Conservation (phyloP, 2,888 invertebrate species). For the Linnaemya vulpina region DNA sequence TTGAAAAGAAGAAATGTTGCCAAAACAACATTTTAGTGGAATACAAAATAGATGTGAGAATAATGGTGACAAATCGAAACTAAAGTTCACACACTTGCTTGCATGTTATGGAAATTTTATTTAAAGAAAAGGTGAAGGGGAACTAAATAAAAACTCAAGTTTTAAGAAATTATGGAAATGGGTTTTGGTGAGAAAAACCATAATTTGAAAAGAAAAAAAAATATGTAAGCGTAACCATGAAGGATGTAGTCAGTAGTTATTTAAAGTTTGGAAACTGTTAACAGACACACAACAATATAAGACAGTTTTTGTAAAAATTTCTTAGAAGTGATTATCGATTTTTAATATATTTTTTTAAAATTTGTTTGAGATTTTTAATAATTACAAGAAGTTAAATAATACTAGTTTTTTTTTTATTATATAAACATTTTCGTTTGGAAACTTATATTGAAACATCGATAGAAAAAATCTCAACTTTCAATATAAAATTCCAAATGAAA, state of each 20-base stretch:
- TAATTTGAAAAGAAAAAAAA: constrained; percentile 2
- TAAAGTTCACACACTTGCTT: background rate
- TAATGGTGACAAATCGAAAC: constrained; percentile 49
- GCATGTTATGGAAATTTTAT: constrained; percentile 16
- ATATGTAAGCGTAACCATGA: background rate
- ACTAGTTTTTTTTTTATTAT: no score
- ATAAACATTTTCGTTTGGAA: no score
- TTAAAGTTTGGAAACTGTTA: background rate
- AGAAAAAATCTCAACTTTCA: no score
- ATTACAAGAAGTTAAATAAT: no score
- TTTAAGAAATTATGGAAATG: constrained; percentile 18
- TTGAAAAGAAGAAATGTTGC: background rate
- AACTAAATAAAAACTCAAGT: background rate
- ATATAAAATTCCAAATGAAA: no score
- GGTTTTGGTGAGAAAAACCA: background rate
- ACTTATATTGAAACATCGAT: no score
- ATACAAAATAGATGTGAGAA: constrained; percentile 24
- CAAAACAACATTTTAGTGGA: background rate
- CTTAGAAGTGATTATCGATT: no score
- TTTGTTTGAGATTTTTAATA: no score
- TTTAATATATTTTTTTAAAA: no score
- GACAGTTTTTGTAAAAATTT: no score
- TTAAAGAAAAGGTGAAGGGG: background rate
- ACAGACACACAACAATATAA: no score
- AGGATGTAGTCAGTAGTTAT: background rate